Evolutionary conservation across 2,113 vertebrate genomes (phyloP), one percentile per base, ranked within the genome.

Genomic region (Chamaea fasciata): DNA sequence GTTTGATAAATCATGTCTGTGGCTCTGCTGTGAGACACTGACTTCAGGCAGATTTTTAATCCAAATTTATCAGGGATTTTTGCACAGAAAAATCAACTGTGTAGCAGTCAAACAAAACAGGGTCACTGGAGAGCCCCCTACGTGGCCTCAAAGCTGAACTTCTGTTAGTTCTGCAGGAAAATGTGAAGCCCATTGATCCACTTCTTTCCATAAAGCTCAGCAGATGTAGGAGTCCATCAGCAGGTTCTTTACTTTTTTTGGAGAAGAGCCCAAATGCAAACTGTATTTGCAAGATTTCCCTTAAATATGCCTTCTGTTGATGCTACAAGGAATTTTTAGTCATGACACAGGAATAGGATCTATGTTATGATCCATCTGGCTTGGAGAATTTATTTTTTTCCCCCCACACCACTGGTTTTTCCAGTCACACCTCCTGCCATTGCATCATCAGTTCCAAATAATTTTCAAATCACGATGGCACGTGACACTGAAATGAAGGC

Each of bases 201-300:
- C 44, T 62, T 33, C 69, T 88, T 95, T 76, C 53, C 91, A 91
- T 65, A 73, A 87, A 90, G 53, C 46, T 85, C 82, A 92, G 67
- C 57, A 92, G 63, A 90, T 44, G 3, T 5, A 46, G 46, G 22
- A 87, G 77, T 75, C 84, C 74, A 89, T 53, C 55, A 79, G 57
- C 69, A 84, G 41, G 57, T 85, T 84, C 69, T 75, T 91, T 57
- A 89, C 53, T 65, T 94, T 57, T 92, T 83, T 68, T 89, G 86
- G 86, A 79, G 81, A 84, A 79, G 37, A 82, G 70, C 69, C 80
- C 65, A 84, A 93, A 95, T 24, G 63, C 80, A 92, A 89, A 87
- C n/a, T 65, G 50, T 57, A 87, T 84, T 89, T 87, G 57, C 62
- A 87, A 91, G 74, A 65, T 75, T 91, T 87, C 84, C 75, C 71